Evolutionary conservation across 2,888 invertebrate species (phyloP).

Genomic region (Malacosoma neustria): DNA sequence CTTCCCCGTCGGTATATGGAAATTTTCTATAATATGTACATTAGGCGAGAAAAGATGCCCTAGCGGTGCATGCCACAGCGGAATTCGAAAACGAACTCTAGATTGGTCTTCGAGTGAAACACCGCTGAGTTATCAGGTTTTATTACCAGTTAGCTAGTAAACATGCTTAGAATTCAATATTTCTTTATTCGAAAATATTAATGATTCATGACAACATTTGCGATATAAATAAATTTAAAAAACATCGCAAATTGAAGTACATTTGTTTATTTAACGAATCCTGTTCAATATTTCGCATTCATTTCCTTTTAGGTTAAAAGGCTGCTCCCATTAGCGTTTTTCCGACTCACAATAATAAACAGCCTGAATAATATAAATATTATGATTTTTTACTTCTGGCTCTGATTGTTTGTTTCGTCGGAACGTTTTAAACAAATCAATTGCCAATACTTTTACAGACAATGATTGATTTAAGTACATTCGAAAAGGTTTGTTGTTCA

Average conservation of each 20-base stretch:
- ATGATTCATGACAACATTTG: too few relatives aligned
- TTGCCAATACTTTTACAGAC: neutral
- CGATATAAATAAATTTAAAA: neutral
- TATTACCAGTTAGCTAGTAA: too few relatives aligned
- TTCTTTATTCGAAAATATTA: too few relatives aligned
- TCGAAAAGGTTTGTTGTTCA: neutral
- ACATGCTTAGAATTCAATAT: too few relatives aligned
- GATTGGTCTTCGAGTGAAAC: too few relatives aligned
- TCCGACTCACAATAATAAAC: neutral
- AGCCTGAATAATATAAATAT: neutral
- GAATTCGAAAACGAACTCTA: too few relatives aligned
- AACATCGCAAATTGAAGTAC: neutral
- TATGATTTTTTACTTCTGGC: neutral
- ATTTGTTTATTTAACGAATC: constrained; percentile 1
- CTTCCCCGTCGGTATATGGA: too few relatives aligned
- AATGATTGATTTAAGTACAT: neutral
- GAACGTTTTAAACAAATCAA: neutral
- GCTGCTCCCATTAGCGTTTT: neutral
- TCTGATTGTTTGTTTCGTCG: neutral
- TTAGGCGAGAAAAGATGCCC: too few relatives aligned
- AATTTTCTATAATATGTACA: too few relatives aligned
- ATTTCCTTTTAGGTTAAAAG: neutral
- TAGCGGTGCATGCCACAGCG: too few relatives aligned
- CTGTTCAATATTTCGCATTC: neutral
- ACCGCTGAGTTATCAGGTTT: too few relatives aligned